Percentiles rank a stretch among this genome's conserved stretches.
These are phyloP conservation scores for Cactoblastis cactorum DNA, from an alignment of 2,888 invertebrate species.

Conservation along the genomic window DNA sequence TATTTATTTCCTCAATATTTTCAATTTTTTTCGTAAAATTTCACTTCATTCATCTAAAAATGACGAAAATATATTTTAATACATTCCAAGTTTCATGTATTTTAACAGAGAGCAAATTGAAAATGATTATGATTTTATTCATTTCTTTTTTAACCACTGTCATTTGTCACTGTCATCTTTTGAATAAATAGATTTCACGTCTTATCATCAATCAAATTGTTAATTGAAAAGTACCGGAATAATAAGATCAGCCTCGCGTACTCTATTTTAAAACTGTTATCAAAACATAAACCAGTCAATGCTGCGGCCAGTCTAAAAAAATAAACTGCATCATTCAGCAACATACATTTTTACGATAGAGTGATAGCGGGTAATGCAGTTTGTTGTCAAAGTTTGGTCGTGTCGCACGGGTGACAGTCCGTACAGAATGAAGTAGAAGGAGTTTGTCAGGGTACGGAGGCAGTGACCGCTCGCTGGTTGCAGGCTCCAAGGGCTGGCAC, in stretches of 20 bases:
- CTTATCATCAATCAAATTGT: too few species aligned
- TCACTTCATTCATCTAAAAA: too few species aligned
- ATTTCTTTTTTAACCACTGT: neutral
- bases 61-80: too few species aligned
- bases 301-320: slow-evolving; percentile 36
- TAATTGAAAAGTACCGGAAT: too few species aligned
- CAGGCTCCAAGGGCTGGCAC: slow-evolving; percentile 97
- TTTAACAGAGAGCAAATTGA: too few species aligned
- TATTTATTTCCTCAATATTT: too few species aligned
- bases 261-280: slow-evolving; percentile 1
- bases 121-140: too few species aligned
- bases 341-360: neutral
- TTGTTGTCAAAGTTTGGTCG: slow-evolving; percentile 29
- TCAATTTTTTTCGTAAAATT: too few species aligned
- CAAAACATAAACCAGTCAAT: slow-evolving; percentile 31
- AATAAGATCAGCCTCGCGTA: neutral
- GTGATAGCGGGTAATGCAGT: slow-evolving; percentile 17
- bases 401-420: slow-evolving; percentile 38
- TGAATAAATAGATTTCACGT: too few species aligned
- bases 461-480: slow-evolving; percentile 78
- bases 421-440: slow-evolving; percentile 25
- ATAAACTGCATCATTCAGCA: slow-evolving; percentile 18
- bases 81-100: too few species aligned
- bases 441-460: slow-evolving; percentile 25
- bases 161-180: neutral